A percentile compares a stretch with the other conserved stretches of the same genome.
Evolutionary conservation across 92 coral and sea anemone genomes (phyloP).

Genomic region (Siderastrea siderea): DNA sequence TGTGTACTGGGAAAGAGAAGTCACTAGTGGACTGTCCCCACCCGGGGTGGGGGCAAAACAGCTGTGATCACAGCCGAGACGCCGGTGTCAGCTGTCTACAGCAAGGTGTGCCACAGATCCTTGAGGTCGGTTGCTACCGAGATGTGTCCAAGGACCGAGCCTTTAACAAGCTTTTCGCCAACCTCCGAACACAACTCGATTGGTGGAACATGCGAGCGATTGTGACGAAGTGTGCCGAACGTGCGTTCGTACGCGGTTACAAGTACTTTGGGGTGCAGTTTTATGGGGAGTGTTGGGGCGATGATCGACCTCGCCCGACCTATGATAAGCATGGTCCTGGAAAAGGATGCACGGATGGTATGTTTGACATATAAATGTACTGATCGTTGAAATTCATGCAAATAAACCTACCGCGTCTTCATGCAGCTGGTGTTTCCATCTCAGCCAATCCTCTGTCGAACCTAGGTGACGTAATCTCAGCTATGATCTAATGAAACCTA

Average conservation of each 20-base stretch:
- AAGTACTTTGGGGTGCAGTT: conserved; percentile 91
- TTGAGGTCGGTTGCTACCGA: conserved; percentile 75
- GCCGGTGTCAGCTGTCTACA: conserved; percentile 90
- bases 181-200: conserved; percentile 71
- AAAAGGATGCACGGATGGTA: conserved; percentile 71
- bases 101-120: conserved; percentile 70
- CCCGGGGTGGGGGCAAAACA: conserved; percentile 70
- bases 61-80: conserved; percentile 79
- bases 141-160: conserved; percentile 49
- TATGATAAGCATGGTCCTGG: conserved; percentile 67
- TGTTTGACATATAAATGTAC: background rate
- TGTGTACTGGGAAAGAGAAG: conserved; percentile 76
- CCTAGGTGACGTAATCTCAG: too few species aligned
- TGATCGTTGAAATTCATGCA: too few species aligned
- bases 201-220: conserved; percentile 78
- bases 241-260: conserved; percentile 72
- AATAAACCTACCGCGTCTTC: too few species aligned
- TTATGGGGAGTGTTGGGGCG: conserved; percentile 97
- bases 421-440: too few species aligned
- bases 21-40: conserved; percentile 71
- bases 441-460: too few species aligned
- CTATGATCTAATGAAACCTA: too few species aligned
- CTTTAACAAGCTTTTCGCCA: conserved; percentile 62
- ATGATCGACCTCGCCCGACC: conserved; percentile 41
- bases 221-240: conserved; percentile 86